Evolutionary conservation across 2,888 invertebrate species (phyloP), one percentile per base, ranked within the genome.

Genomic region (Orgyia antiqua): DNA sequence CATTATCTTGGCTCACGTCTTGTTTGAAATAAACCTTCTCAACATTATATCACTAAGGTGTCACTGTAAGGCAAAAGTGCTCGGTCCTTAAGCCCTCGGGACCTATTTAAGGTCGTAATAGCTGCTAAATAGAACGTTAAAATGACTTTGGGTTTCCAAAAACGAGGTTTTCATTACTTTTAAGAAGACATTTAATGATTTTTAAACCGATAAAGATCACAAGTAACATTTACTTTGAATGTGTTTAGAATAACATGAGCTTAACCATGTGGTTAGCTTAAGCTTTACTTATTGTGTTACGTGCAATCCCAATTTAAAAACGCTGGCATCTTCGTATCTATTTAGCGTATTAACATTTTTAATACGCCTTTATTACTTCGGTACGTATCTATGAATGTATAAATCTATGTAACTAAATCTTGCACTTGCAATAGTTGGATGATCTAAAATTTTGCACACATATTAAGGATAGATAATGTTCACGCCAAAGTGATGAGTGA

Each of bases 31-130:
- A 36, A 27, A n/a, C 29, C 27, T 33, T 33, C n/a, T 9, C 8
- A 13, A 23, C 9, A 25, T 26, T 10, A 37, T 31, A 33, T 49
- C 27, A 34, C 13, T 1, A 12, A 29, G 6, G 26, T 46, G 37
- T 36, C 39, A 26, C 24, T 18, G 15, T 33, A 36, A 39, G 39
- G 13, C 27, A 26, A 34, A 30, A 28, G 19, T 27, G 21, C 23
- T 29, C 30, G 18, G 21, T 34, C 36, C 21, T 29, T 40, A 45
- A 45, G 34, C 42, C 47, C 23, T 13, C n/a, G 50, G 47, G 42
- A 42, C 31, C 45, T 38, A 45, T 47, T 40, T 27, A 25, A 26
- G 23, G 26, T 18, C 20, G 24, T 50, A 38, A 50, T 31, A 44
- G 19, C 29, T 27, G 27, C 39, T 50, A 50, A 50, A 39, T 36